Percentiles rank a stretch among this genome's conserved stretches.
These are phyloP conservation scores for Cephus sareptanus DNA, from an alignment of 2,888 invertebrate species.

Conservation along the genomic window DNA sequence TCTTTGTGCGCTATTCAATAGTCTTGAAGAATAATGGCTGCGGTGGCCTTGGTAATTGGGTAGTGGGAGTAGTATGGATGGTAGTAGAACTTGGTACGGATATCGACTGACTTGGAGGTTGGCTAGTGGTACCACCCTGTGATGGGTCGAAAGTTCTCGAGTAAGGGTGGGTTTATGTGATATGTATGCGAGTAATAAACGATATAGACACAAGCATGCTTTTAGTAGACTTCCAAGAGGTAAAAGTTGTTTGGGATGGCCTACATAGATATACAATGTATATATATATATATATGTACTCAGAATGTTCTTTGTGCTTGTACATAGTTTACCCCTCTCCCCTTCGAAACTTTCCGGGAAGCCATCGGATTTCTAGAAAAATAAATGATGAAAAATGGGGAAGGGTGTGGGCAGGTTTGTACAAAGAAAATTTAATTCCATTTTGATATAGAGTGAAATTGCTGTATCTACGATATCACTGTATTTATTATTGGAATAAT, in stretches of 20 bases:
- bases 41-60: neutral
- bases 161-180: slow-evolving; percentile 13
- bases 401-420: neutral
- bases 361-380: neutral
- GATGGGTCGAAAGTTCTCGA: slow-evolving; percentile 41
- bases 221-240: neutral
- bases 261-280: neutral
- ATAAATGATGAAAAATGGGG: neutral
- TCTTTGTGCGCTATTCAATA: neutral
- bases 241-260: neutral
- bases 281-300: no score
- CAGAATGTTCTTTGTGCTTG: neutral
- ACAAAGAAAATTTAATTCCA: neutral
- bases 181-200: slow-evolving; percentile 18
- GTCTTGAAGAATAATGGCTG: neutral
- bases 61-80: neutral
- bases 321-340: neutral
- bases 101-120: slow-evolving; percentile 35
- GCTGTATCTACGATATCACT: slow-evolving; percentile 47
- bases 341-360: neutral
- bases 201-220: neutral
- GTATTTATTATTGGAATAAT: slow-evolving; percentile 56
- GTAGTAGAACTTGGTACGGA: slow-evolving; percentile 23
- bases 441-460: slow-evolving; percentile 32
- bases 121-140: slow-evolving; percentile 51